Evolutionary conservation across 2,888 invertebrate species (phyloP).

Genomic region (Nipponacmea schrenckii): DNA sequence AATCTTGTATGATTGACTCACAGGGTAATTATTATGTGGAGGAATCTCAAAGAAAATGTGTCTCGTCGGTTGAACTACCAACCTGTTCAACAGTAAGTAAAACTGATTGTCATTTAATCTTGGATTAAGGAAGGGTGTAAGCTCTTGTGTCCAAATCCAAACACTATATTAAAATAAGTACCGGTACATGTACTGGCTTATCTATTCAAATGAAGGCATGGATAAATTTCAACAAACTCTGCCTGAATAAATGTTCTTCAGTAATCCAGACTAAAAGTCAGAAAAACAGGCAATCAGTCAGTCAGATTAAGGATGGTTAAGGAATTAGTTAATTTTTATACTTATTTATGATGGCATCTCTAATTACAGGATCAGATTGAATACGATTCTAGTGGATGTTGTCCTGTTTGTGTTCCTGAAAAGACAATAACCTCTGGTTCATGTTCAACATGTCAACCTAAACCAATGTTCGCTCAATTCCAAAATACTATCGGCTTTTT

Average conservation of each 20-base stretch:
- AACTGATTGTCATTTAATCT: neutral
- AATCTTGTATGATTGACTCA: constrained; percentile 39
- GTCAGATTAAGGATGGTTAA: no score
- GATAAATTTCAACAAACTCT: no score
- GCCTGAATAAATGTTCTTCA: no score
- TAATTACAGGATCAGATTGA: constrained; percentile 11
- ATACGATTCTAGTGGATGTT: constrained; percentile 9
- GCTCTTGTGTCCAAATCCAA: no score
- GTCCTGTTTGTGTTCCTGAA: neutral
- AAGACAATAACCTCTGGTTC: constrained; percentile 22
- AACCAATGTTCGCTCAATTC: constrained; percentile 43
- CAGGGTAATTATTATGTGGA: constrained; percentile 35
- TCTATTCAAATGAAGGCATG: no score
- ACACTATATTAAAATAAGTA: no score
- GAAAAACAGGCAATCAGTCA: no score
- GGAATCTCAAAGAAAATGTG: constrained; percentile 42
- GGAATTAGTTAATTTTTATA: no score
- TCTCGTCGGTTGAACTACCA: constrained; percentile 35
- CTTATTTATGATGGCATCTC: neutral
- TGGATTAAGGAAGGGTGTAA: no score
- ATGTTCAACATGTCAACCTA: constrained; percentile 46
- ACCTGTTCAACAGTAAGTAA: constrained; percentile 39
- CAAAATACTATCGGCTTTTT: constrained; percentile 48
- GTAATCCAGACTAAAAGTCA: no score
- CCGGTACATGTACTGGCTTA: no score